Evolutionary conservation across 2,888 invertebrate species (phyloP), one percentile per base, ranked within the genome.

Genomic region (Brenthis daphne): DNA sequence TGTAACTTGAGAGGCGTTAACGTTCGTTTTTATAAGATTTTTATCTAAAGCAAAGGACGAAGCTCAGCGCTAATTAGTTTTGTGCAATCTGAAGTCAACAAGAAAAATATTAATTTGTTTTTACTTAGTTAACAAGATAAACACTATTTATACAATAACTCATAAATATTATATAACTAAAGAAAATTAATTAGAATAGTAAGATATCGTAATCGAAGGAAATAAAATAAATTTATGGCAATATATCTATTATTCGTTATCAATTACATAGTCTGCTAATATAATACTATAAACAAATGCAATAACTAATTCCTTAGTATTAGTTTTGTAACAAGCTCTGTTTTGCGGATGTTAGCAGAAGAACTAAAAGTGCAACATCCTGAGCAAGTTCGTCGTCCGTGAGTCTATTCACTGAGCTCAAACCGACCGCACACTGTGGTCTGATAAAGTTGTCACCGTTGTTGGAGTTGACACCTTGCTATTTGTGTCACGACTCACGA

Each of bases 371-470:
- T 70, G 65, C 70, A 66, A 20, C 70, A 57, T 58, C 76, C 72
- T 48, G 58, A 63, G 64, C 65, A 60, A 76, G 77, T 75, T 74
- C 77, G 74, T 77, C 76, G 79, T 77, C 76, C 79, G 73, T 71
- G 58, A 69, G 50, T 74, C 73, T 77, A 79, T 78, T 82, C 80
- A 79, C 70, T 72, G 77, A 75, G 78, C 79, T 76, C 81, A 75
- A 76, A 75, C 80, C 76, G 75, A 82, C 82, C 84, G 82, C 82
- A 82, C 81, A 76, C 79, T 56, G 76, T 74, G 80, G 75, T 69
- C 75, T 82, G 86, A 87, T 86, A 86, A 86, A 85, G 81, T 83
- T 84, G 84, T 85, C 86, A 84, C 75, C 80, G 76, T 76, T 74
- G 65, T 74, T 77, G 78, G 79, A 77, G 78, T 75, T 76, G 79